Conservation (phyloP, 2,113 vertebrate species). For the Holacanthus passer region DNA sequence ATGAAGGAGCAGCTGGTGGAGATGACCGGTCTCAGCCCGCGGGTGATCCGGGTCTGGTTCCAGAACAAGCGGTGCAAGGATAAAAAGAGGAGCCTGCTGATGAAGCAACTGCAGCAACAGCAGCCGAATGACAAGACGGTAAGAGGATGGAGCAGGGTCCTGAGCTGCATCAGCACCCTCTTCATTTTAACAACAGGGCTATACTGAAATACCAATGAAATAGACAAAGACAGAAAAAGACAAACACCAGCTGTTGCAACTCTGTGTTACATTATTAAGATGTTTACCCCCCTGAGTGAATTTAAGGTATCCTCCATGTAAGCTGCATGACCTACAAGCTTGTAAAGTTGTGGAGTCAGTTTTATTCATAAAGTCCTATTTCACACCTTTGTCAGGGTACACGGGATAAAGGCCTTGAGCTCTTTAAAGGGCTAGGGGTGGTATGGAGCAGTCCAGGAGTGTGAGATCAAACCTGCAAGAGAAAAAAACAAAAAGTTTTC, state of each 20-base stretch:
- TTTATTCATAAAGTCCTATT: not conserved
- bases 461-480: not conserved
- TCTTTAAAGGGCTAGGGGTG: not conserved
- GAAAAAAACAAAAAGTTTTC: too few species aligned
- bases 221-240: not conserved
- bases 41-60: slow-evolving; percentile 99
- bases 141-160: slow-evolving; percentile 63
- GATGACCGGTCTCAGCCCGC: slow-evolving; percentile 98
- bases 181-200: too few species aligned
- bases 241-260: not conserved
- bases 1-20: slow-evolving; percentile 99
- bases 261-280: not conserved
- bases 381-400: not conserved
- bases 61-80: slow-evolving; percentile 99
- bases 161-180: not conserved
- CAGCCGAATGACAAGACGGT: slow-evolving; percentile 99
- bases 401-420: not conserved
- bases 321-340: not conserved
- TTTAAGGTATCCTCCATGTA: not conserved
- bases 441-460: not conserved
- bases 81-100: slow-evolving; percentile 96
- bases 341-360: not conserved
- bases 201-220: not conserved
- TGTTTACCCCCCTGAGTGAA: not conserved
- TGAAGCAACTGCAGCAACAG: slow-evolving; percentile 98